phyloP scores from a whole-genome alignment of 2,797 vertebrate genomes.

The Anisognathus igniventris region DNA sequence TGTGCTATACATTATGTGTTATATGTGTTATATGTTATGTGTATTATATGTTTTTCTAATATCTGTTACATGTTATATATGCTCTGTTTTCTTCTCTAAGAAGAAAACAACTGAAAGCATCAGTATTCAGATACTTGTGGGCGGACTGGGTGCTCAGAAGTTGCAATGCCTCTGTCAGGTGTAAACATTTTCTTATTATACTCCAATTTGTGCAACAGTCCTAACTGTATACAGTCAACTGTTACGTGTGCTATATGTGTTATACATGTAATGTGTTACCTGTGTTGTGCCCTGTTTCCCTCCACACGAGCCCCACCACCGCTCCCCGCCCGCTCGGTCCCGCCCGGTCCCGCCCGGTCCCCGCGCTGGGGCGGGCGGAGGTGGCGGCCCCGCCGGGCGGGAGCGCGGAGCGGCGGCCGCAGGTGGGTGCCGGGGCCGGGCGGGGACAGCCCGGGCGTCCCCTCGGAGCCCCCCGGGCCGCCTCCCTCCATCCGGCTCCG shows the following conservation, averaged over 20 bases:
- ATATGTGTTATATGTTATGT: too few relatives aligned
- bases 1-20: too few relatives aligned
- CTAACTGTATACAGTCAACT: too few relatives aligned
- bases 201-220: too few relatives aligned
- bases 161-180: too few relatives aligned
- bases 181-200: too few relatives aligned
- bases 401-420: not conserved
- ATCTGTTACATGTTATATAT: not conserved
- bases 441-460: not conserved
- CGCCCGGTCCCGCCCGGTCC: not conserved
- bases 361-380: not conserved
- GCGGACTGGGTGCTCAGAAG: too few relatives aligned
- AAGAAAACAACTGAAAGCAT: too few relatives aligned
- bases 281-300: not conserved
- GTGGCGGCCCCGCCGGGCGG: not conserved
- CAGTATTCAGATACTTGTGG: too few relatives aligned
- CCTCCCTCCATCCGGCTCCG: not conserved
- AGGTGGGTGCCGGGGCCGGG: not conserved
- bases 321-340: not conserved
- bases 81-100: not conserved
- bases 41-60: not conserved
- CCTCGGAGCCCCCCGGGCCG: not conserved
- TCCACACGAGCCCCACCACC: not conserved
- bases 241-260: not conserved
- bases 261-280: rapidly evolving